A percentile compares a stretch with the other conserved stretches of the same genome.
These are phyloP conservation scores for Agelas oroides DNA, from an alignment of 37 sponge, comb jelly and placozoan species.

Conservation along the genomic window DNA sequence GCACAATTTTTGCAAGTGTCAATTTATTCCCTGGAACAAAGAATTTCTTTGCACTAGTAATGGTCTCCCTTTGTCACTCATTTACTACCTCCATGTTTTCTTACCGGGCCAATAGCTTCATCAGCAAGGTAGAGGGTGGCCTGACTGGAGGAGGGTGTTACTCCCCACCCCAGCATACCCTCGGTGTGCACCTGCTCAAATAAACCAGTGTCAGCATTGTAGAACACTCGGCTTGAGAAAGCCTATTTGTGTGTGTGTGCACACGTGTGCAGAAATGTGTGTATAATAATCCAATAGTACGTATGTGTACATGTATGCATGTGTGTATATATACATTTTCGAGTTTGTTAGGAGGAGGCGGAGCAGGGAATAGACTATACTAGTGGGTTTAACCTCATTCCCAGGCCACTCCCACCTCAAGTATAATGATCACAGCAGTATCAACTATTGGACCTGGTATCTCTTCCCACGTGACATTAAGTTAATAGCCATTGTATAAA, in stretches of 20 bases:
- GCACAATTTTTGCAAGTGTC: no score
- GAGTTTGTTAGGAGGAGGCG: neutral
- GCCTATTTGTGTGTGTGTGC: constrained; percentile 6
- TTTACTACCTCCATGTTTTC: constrained; percentile 9
- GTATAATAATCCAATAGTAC: neutral
- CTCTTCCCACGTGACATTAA: no score
- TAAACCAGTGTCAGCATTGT: constrained; percentile 22
- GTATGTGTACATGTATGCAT: neutral
- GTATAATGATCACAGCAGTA: no score
- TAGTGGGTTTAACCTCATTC: no score
- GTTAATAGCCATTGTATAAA: no score
- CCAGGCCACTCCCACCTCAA: no score
- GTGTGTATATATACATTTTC: neutral
- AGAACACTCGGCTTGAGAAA: constrained; percentile 41
- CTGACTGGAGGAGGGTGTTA: constrained; percentile 32
- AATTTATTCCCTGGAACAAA: no score
- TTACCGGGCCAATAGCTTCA: constrained; percentile 51
- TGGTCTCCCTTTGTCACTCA: neutral
- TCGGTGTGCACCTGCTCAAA: constrained; percentile 51
- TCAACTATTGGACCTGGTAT: no score
- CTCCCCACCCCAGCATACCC: neutral
- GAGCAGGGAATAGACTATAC: no score
- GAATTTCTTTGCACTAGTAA: no score
- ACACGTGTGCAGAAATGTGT: neutral
- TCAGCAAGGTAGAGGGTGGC: constrained; percentile 43